Evolutionary conservation across 2,888 invertebrate genomes (phyloP).

Genomic region (Temnothorax ravouxi): DNA sequence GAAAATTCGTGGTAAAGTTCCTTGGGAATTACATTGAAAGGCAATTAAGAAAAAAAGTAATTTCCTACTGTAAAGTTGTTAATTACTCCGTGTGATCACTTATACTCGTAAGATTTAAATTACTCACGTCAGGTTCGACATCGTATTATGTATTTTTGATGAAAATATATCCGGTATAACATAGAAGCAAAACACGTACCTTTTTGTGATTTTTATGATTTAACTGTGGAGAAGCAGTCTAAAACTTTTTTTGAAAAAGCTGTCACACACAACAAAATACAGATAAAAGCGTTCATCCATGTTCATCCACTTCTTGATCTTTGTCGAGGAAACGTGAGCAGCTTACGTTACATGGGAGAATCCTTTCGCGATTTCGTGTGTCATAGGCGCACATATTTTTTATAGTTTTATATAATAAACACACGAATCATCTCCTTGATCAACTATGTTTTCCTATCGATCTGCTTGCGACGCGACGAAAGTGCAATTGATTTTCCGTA

Average conservation of each 20-base stretch:
- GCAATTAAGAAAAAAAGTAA: background rate
- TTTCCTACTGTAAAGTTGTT: background rate
- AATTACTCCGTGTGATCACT: background rate
- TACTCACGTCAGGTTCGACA: background rate
- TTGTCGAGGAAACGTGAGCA: too few relatives aligned
- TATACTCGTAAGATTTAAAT: background rate
- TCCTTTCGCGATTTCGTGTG: background rate
- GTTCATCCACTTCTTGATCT: background rate
- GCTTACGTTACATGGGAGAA: too few relatives aligned
- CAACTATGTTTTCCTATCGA: background rate
- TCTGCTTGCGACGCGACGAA: background rate
- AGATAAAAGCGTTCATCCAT: background rate
- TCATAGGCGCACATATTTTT: background rate
- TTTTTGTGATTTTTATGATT: background rate
- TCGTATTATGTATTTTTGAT: background rate
- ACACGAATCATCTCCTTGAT: background rate
- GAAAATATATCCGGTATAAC: background rate
- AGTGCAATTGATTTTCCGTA: background rate
- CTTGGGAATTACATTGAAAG: conserved; percentile 63
- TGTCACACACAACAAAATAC: background rate
- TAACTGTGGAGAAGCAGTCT: background rate
- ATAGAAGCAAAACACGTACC: background rate
- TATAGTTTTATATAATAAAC: background rate
- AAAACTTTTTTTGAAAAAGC: background rate
- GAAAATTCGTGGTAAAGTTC: conserved; percentile 74